phyloP scores from a whole-genome alignment of 2,113 vertebrate genomes.

The Eclectus roratus region DNA sequence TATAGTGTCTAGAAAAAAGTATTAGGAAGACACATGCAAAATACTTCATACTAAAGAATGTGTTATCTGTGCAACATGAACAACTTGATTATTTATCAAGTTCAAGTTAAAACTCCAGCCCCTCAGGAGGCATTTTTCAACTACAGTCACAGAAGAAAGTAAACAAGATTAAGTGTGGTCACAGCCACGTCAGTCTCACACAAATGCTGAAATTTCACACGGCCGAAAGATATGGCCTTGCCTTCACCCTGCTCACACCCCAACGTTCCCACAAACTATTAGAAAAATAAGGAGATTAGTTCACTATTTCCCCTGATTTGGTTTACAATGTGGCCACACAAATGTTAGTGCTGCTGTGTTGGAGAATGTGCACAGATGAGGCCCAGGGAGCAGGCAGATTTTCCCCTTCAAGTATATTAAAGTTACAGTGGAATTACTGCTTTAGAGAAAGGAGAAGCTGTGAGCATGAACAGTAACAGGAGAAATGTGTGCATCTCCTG shows the following conservation, averaged over 20 bases:
- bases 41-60: not conserved
- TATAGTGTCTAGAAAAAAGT: not conserved
- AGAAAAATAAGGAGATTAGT: not conserved
- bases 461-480: not conserved
- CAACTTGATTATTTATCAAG: not conserved
- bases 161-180: not conserved
- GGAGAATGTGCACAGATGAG: not conserved
- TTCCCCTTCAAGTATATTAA: not conserved
- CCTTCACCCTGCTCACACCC: not conserved
- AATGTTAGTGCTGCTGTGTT: not conserved
- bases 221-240: not conserved
- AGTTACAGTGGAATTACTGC: not conserved
- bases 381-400: not conserved
- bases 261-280: not conserved
- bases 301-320: not conserved
- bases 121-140: not conserved
- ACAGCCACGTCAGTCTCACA: not conserved
- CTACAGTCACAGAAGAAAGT: not conserved
- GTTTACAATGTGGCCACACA: not conserved
- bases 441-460: not conserved
- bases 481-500: not conserved
- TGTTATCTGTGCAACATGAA: not conserved
- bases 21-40: not conserved
- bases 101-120: not conserved
- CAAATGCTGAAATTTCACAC: not conserved